Conservation (phyloP, 2,888 invertebrate species). For the Scaptomyza cyrtandrae region DNA sequence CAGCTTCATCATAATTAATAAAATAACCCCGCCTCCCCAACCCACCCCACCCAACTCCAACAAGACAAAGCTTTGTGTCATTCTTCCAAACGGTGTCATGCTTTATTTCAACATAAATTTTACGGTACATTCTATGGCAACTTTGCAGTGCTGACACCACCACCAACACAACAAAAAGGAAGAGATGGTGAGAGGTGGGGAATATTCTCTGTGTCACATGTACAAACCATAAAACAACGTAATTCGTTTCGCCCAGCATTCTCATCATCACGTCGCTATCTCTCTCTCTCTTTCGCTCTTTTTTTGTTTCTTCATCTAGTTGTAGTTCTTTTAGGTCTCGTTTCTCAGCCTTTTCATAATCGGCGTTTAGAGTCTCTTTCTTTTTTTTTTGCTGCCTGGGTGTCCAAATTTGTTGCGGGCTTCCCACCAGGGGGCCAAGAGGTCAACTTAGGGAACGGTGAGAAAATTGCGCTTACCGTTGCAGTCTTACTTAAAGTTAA, state of each 20-base stretch:
- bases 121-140: constrained; percentile 46
- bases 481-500: constrained; percentile 2
- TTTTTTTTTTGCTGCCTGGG: constrained; percentile 62
- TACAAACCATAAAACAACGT: constrained; percentile 67
- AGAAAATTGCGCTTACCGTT: constrained; percentile 63
- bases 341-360: constrained; percentile 54
- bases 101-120: constrained; percentile 73
- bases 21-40: constrained; percentile 11
- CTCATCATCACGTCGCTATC: constrained; percentile 54
- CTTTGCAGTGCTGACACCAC: background rate
- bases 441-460: constrained; percentile 46
- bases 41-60: too few relatives aligned
- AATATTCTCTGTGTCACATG: constrained; percentile 49
- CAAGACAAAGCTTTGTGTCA: constrained; percentile 24
- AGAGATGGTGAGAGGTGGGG: background rate
- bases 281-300: background rate
- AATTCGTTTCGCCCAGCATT: constrained; percentile 67
- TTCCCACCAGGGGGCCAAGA: constrained; percentile 31
- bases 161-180: background rate
- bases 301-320: constrained; percentile 10
- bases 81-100: constrained; percentile 46
- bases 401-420: constrained; percentile 71
- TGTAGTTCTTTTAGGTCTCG: constrained; percentile 22
- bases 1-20: constrained; percentile 69
- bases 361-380: constrained; percentile 66